Evolutionary conservation across 2,797 vertebrate species (phyloP), one percentile per base, ranked within the genome.

Genomic region (Ambastaia sidthimunki): DNA sequence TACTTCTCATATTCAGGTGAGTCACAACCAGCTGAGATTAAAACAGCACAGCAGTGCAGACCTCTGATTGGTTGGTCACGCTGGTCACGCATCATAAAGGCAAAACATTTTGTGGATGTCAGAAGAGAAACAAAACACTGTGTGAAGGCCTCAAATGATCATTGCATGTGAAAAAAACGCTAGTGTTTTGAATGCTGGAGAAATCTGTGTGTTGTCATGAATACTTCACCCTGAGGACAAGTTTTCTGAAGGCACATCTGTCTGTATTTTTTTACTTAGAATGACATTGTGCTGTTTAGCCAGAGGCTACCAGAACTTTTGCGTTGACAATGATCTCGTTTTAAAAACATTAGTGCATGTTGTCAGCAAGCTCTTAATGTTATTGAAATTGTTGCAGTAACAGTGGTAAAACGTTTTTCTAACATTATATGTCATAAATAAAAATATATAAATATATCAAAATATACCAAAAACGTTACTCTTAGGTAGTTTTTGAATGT

Each of bases 1-100:
- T 95, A 63, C 83, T 96, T 48, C 88, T 91, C 7, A 62, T 88
- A 37, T 94, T 95, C 90, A 95, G 94, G 95, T 96, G 74, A 2
- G 76, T 59, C 2, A 37, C 21, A 18, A 54, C 25, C 18, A 54
- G 9, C 34, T 16, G 11, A 28, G n/a, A 12, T n/a, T 31, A 62
- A 28, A 50, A 31, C 41, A 48, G 0, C 60, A 19, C 7, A 41
- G 18, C 31, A 2, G 18, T 63, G 25, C n/a, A 41, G 6, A 16
- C 11, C 5, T 15, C 7, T 19, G 52, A 34, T 31, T 6, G 1
- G 16, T 54, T 31, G 7, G 23, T 52, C 68, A 71, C 23, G 1
- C 31, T n/a, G n/a, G n/a, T n/a, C n/a, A n/a, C n/a, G n/a, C n/a
- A 54, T 10, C 7, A 34, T 0, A 9, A 34, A 63, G 18, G 3